Evolutionary conservation across 2,113 vertebrate genomes (phyloP).

Genomic region (Miniopterus natalensis): DNA sequence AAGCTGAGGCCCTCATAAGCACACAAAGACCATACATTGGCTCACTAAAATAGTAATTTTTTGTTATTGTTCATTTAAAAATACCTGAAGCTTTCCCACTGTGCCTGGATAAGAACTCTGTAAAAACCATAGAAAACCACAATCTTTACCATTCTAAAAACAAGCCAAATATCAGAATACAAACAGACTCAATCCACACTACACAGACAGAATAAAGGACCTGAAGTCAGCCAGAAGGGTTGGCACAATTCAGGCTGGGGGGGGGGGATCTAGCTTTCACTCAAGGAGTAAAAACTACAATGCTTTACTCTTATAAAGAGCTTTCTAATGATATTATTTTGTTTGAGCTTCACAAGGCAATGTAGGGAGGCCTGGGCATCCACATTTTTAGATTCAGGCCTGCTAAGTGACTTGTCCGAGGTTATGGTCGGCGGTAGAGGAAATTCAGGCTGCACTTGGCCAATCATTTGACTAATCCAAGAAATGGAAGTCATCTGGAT

Average conservation of each 20-base stretch:
- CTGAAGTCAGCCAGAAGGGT: not conserved
- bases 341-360: not conserved
- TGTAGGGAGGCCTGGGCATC: not conserved
- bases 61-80: slow-evolving; percentile 56
- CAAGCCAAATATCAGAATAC: not conserved
- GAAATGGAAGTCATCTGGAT: not conserved
- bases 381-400: not conserved
- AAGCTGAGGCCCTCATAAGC: not conserved
- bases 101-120: slow-evolving; percentile 2
- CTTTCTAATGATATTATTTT: not conserved
- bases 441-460: not conserved
- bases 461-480: not conserved
- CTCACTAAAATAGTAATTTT: slow-evolving; percentile 61
- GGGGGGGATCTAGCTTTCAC: not conserved
- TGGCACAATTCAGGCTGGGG: not conserved
- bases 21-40: not conserved
- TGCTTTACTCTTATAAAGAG: not conserved
- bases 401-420: not conserved
- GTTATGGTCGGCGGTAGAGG: not conserved
- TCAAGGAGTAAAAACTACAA: not conserved
- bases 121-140: slow-evolving; percentile 31
- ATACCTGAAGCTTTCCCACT: slow-evolving; percentile 57
- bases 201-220: not conserved
- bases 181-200: not conserved
- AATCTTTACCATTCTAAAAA: slow-evolving; percentile 32